Evolutionary conservation across 2,888 invertebrate genomes (phyloP).

Genomic region (Caenorhabditis sp.): DNA sequence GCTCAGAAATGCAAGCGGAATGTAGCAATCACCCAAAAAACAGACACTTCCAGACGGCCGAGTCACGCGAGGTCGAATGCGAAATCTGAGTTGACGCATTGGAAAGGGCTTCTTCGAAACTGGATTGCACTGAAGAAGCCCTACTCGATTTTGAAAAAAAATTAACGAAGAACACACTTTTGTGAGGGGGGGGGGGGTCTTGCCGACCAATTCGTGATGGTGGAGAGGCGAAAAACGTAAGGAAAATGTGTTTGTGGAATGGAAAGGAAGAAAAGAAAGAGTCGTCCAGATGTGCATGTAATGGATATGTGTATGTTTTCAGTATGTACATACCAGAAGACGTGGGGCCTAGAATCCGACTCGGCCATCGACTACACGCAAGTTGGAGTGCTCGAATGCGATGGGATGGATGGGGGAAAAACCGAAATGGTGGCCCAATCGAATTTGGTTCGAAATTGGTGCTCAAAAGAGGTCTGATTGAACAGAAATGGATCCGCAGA

Average conservation of each 20-base stretch:
- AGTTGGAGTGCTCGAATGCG: too few relatives aligned
- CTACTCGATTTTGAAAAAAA: not conserved
- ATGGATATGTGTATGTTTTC: conserved; percentile 49
- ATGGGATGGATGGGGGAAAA: too few relatives aligned
- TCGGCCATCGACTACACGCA: not conserved
- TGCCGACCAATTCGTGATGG: too few relatives aligned
- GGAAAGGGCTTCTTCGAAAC: conserved; percentile 1
- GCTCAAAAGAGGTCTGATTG: conserved; percentile 33
- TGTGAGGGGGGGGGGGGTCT: too few relatives aligned
- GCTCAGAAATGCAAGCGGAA: conserved; percentile 29
- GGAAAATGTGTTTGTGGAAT: conserved; percentile 33
- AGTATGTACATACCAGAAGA: conserved; percentile 21
- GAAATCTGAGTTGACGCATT: not conserved
- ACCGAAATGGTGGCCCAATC: not conserved
- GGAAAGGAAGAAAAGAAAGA: conserved; percentile 3
- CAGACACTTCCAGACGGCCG: conserved; percentile 2
- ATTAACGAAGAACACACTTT: too few relatives aligned
- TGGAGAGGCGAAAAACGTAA: conserved; percentile 17
- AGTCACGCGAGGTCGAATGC: conserved; percentile 1
- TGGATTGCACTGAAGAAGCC: conserved; percentile 7
- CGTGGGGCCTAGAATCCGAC: not conserved
- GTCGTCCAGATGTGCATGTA: conserved; percentile 40
- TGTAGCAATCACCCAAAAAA: conserved; percentile 11
- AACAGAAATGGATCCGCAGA: conserved; percentile 16
- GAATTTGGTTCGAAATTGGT: conserved; percentile 23